phyloP scores from a whole-genome alignment of 2,797 vertebrate species.

The Myotis pilosus region DNA sequence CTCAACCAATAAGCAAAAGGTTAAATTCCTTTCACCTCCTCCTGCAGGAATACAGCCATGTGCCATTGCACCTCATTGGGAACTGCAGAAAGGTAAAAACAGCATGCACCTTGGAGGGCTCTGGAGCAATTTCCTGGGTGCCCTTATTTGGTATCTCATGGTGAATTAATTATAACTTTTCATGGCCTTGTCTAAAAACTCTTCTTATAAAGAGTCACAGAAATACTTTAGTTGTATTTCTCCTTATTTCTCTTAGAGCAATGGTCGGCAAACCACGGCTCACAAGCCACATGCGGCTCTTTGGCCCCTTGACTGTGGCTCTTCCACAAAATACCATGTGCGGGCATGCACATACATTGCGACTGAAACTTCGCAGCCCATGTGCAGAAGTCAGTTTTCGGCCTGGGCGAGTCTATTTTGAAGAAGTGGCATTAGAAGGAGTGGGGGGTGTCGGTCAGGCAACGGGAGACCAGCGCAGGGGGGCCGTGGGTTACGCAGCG shows the following conservation, averaged over 20 bases:
- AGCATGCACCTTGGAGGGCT: background rate
- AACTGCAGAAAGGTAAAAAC: background rate
- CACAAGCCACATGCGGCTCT: too few species aligned
- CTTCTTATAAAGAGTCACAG: background rate
- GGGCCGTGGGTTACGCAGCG: too few species aligned
- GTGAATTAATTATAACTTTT: background rate
- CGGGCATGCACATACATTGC: too few species aligned
- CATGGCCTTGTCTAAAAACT: background rate
- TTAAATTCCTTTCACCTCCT: background rate
- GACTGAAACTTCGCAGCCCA: too few species aligned
- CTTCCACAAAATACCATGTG: too few species aligned
- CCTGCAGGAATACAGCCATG: background rate
- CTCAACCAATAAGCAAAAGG: background rate
- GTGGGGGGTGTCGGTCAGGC: too few species aligned
- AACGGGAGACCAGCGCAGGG: too few species aligned
- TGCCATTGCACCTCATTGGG: background rate
- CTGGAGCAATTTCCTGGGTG: background rate
- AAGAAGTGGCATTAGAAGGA: too few species aligned
- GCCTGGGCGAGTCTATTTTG: too few species aligned
- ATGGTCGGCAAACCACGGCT: too few species aligned
- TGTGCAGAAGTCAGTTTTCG: too few species aligned
- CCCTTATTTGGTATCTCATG: background rate
- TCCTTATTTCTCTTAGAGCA: background rate
- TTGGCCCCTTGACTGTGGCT: too few species aligned
- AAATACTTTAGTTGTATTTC: background rate